Percentiles rank a stretch among this genome's conserved stretches.
Evolutionary conservation across 2,797 vertebrate species (phyloP).

Genomic region (Phoeniculus purpureus): DNA sequence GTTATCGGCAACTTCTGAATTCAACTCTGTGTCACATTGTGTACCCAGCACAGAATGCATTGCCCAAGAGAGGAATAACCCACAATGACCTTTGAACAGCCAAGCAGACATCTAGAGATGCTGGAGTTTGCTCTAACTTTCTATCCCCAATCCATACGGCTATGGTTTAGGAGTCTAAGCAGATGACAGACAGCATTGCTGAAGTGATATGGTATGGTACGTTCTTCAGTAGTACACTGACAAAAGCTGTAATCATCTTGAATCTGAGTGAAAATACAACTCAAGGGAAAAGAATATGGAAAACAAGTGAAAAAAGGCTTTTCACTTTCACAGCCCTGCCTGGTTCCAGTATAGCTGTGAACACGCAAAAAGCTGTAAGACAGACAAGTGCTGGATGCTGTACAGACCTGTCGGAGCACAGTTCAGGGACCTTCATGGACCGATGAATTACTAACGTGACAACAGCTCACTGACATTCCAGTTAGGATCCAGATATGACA

Average conservation of each 20-base stretch:
- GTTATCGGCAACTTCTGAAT: constrained; percentile 47
- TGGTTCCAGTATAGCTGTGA: background rate
- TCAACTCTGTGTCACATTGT: background rate
- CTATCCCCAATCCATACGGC: background rate
- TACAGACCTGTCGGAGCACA: rapidly evolving
- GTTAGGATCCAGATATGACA: background rate
- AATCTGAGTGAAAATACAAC: background rate
- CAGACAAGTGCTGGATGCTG: rapidly evolving
- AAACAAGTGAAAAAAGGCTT: background rate
- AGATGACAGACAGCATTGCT: background rate
- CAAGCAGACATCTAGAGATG: background rate
- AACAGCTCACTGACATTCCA: background rate
- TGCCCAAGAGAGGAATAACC: background rate
- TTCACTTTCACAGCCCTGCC: background rate
- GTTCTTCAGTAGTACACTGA: background rate
- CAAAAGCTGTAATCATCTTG: background rate
- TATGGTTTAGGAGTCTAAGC: background rate
- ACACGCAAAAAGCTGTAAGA: rapidly evolving
- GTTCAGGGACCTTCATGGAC: background rate
- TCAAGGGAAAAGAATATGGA: background rate
- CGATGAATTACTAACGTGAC: background rate
- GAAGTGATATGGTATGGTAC: background rate
- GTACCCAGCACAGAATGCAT: background rate
- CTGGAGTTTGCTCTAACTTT: background rate
- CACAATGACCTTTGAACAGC: background rate